A percentile compares a stretch with the other conserved stretches of the same genome.
Evolutionary conservation across 2,797 vertebrate genomes (phyloP).

Genomic region (Lutjanus argentimaculatus): DNA sequence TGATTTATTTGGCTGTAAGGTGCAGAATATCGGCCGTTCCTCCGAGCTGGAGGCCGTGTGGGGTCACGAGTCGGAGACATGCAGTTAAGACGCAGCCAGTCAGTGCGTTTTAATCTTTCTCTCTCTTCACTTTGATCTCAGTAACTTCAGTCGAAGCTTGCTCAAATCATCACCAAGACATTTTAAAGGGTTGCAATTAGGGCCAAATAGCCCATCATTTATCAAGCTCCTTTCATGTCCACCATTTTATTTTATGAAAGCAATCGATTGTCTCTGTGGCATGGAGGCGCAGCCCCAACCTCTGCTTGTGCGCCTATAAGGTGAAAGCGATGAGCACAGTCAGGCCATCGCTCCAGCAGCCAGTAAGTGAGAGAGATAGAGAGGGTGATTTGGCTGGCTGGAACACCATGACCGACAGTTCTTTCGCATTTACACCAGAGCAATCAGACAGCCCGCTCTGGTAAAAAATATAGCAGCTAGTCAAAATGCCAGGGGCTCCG

Average conservation of each 20-base stretch:
- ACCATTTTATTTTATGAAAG: slow-evolving; percentile 84
- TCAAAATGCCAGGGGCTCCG: slow-evolving; percentile 65
- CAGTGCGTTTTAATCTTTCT: slow-evolving; percentile 76
- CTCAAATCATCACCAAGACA: slow-evolving; percentile 81
- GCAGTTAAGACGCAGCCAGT: slow-evolving; percentile 69
- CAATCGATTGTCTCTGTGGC: slow-evolving; percentile 78
- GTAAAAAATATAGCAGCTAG: slow-evolving; percentile 67
- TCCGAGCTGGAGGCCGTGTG: slow-evolving; percentile 57
- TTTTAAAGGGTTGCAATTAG: slow-evolving; percentile 85
- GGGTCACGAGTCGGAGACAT: slow-evolving; percentile 78
- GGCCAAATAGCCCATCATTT: slow-evolving; percentile 80
- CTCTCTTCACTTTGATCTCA: slow-evolving; percentile 79
- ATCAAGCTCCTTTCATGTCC: slow-evolving; percentile 82
- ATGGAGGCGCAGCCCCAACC: slow-evolving; percentile 61
- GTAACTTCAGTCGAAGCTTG: slow-evolving; percentile 78
- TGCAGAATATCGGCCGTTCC: slow-evolving; percentile 59
- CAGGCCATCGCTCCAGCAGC: slow-evolving; percentile 59
- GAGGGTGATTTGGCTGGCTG: slow-evolving; percentile 65
- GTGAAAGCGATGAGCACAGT: slow-evolving; percentile 63
- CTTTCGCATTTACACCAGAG: slow-evolving; percentile 70
- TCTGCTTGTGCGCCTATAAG: slow-evolving; percentile 55
- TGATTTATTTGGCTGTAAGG: slow-evolving; percentile 80
- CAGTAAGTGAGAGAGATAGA: slow-evolving; percentile 58
- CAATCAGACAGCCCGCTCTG: slow-evolving; percentile 68
- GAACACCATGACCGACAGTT: slow-evolving; percentile 65